phyloP scores from a whole-genome alignment of 2,113 vertebrate genomes.

The Labeo rohita region DNA sequence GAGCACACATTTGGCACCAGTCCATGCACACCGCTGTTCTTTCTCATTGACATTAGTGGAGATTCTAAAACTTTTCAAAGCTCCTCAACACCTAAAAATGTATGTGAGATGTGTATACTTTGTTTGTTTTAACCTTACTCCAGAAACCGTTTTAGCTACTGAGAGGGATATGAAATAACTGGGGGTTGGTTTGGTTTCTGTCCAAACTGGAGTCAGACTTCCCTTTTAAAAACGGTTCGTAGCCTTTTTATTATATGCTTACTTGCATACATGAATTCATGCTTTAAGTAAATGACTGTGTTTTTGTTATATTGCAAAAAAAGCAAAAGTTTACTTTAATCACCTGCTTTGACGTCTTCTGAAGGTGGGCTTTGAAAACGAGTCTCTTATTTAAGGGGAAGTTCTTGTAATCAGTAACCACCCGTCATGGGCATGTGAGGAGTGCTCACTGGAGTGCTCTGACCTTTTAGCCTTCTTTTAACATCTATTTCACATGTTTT shows the following conservation, averaged over 20 bases:
- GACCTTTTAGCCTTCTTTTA: background rate
- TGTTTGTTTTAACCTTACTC: background rate
- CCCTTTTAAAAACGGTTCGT: background rate
- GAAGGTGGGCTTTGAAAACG: background rate
- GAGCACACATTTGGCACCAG: constrained; percentile 46
- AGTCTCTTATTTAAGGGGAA: background rate
- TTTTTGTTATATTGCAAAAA: background rate
- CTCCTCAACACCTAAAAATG: background rate
- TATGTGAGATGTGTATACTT: background rate
- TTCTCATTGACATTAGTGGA: constrained; percentile 1
- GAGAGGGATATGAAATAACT: constrained; percentile 17
- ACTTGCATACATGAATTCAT: background rate
- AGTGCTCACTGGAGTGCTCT: background rate
- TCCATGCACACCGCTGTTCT: constrained; percentile 44
- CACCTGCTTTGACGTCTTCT: background rate
- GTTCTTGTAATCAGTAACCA: background rate
- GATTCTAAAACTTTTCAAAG: background rate
- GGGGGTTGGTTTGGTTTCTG: background rate
- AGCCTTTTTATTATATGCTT: background rate
- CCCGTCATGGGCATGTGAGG: constrained; percentile 11
- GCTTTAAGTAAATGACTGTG: background rate
- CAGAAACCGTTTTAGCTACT: background rate
- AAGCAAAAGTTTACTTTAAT: background rate
- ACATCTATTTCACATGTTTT: background rate
- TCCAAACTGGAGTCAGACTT: background rate